A percentile compares a stretch with the other conserved stretches of the same genome.
phyloP scores from a whole-genome alignment of 1,140 invertebrate genomes.

The Metopolophium dirhodum region DNA sequence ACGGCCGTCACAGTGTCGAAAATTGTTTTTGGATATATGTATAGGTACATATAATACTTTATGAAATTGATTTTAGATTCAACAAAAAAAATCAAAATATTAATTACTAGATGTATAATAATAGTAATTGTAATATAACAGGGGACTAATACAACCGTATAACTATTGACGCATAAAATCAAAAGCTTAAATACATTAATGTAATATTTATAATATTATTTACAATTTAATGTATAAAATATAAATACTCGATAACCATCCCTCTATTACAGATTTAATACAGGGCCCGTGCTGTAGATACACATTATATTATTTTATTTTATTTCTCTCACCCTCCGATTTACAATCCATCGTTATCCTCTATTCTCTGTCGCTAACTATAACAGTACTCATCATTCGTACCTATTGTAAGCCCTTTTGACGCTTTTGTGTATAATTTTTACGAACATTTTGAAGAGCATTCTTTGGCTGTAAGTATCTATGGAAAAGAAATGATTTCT shows the following conservation, averaged over 20 bases:
- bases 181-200: too few relatives aligned
- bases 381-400: not conserved
- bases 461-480: not conserved
- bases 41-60: too few relatives aligned
- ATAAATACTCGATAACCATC: not conserved
- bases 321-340: not conserved
- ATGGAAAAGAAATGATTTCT: not conserved
- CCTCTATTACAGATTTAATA: not conserved
- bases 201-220: not conserved
- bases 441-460: too few relatives aligned
- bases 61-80: not conserved
- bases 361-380: not conserved
- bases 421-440: too few relatives aligned
- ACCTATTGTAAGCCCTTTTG: not conserved
- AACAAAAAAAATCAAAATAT: not conserved
- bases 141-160: too few relatives aligned
- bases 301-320: not conserved
- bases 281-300: not conserved
- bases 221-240: not conserved
- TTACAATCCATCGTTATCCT: not conserved
- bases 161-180: too few relatives aligned
- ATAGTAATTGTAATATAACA: too few relatives aligned
- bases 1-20: not conserved
- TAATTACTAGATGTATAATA: not conserved
- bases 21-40: not conserved